Evolutionary conservation across 2,797 vertebrate species (phyloP), one percentile per base, ranked within the genome.

Genomic region (Otolemur crassicaudatus): DNA sequence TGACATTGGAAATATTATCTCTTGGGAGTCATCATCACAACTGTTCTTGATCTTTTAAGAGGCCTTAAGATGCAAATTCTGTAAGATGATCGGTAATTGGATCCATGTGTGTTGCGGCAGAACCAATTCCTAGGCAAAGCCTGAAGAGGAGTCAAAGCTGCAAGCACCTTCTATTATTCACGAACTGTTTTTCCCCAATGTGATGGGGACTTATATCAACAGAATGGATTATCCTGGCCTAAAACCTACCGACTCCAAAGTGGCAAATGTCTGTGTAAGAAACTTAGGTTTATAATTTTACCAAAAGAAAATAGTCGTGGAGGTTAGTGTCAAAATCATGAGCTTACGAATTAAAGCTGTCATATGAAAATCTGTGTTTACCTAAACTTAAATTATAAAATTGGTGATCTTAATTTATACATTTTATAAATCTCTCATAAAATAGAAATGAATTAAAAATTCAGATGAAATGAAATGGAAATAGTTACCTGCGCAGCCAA

Each of bases 401-500:
- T 43, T 56, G n/a, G 89, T 20, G 77, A 56, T 29, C 60, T 81
- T 81, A 67, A 87, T 73, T 84, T 79, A 25, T 73, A 40, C 13
- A 31, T 65, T 77, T 63, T 92, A 60, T 58, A 77, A 85, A 61
- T 90, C 86, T 65, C 60, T 84, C 58, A 73, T 40, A 90, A 75
- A 53, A 65, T 49, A 82, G 70, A 76, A 84, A 34, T 53, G 12
- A 76, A 61, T 82, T 2, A 61, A 43, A 67, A 49, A 49, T 40
- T 19, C 37, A 10, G 22, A 5, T 73, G 0, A 63, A 72, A 88
- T 85, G 60, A 93, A 72, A 22, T 40, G 46, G 77, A 94, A 90
- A 56, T 31, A 0, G 0, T 95, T 97, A 99, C 99, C 99, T 99
- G 99, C 70, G 99, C 99, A 3, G 99, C 99, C 17, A 99, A 98